Percentiles rank a stretch among this genome's conserved stretches.
Conservation (phyloP, 1,140 invertebrate genomes). For the Theocolax elegans region DNA sequence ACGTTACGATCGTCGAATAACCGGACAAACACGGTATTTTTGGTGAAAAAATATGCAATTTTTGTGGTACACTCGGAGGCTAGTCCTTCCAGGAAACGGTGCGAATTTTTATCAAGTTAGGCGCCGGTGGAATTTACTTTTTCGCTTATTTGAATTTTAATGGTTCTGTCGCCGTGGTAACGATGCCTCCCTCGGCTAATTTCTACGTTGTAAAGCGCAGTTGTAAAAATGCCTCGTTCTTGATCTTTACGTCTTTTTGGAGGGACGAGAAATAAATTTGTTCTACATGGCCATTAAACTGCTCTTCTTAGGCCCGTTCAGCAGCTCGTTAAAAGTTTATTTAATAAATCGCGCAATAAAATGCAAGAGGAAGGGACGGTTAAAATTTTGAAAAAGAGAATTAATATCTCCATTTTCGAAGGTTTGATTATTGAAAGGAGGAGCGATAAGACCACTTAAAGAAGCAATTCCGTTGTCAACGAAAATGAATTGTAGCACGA, state of each 20-base stretch:
- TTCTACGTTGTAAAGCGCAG: slow-evolving; percentile 16
- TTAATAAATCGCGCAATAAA: neutral
- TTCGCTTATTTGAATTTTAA: slow-evolving; percentile 34
- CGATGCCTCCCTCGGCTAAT: slow-evolving; percentile 12
- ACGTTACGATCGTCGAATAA: too few species aligned
- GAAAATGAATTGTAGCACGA: too few species aligned
- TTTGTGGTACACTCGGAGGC: slow-evolving; percentile 4
- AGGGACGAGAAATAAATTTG: neutral
- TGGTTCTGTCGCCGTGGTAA: slow-evolving; percentile 12
- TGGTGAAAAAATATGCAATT: too few species aligned
- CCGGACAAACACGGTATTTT: too few species aligned
- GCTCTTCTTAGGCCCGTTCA: neutral
- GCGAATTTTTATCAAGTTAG: neutral
- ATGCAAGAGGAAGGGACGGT: too few species aligned
- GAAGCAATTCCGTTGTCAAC: too few species aligned
- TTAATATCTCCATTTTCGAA: too few species aligned
- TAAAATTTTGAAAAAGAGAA: too few species aligned
- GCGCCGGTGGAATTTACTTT: neutral
- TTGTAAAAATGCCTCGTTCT: slow-evolving; percentile 1
- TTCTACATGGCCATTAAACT: too few species aligned
- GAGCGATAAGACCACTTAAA: too few species aligned
- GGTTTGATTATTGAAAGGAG: too few species aligned
- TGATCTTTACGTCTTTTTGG: neutral
- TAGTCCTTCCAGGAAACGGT: slow-evolving; percentile 27
- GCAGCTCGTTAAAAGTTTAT: slow-evolving; percentile 16